A percentile compares a stretch with the other conserved stretches of the same genome.
These are phyloP conservation scores for Ispidina picta DNA, from an alignment of 2,797 vertebrate genomes.

Conservation along the genomic window DNA sequence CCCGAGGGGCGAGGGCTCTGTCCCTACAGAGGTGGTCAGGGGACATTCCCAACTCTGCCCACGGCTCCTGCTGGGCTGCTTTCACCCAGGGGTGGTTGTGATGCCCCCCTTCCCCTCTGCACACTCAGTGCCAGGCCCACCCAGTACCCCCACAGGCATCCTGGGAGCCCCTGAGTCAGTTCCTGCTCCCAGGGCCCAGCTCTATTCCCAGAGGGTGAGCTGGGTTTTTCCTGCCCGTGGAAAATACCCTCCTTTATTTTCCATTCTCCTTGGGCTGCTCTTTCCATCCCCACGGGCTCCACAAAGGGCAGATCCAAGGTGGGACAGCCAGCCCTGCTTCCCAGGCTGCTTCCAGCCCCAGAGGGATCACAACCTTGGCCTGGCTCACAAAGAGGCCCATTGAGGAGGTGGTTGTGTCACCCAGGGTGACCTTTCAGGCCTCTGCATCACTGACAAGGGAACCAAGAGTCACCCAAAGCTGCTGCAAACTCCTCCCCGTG, in stretches of 20 bases:
- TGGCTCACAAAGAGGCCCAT: conserved; percentile 18
- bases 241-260: conserved; percentile 15
- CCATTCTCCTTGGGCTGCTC: not conserved
- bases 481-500: not conserved
- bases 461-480: not conserved
- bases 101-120: not conserved
- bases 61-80: not conserved
- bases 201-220: conserved; percentile 36
- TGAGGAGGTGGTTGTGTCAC: conserved; percentile 31
- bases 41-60: not conserved
- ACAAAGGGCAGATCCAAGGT: conserved; percentile 48
- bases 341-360: conserved; percentile 14
- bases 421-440: conserved; percentile 14
- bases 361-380: not conserved
- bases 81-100: not conserved
- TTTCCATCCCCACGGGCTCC: conserved; percentile 29
- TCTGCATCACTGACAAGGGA: not conserved
- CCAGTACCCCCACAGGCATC: not conserved
- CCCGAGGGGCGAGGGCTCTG: not conserved
- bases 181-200: conserved; percentile 37
- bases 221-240: not conserved
- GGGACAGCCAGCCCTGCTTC: conserved; percentile 28
- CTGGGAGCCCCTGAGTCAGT: conserved; percentile 17
- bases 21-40: not conserved
- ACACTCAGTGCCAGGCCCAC: not conserved